phyloP scores from a whole-genome alignment of 2,113 vertebrate species.

The Ascaphus truei region DNA sequence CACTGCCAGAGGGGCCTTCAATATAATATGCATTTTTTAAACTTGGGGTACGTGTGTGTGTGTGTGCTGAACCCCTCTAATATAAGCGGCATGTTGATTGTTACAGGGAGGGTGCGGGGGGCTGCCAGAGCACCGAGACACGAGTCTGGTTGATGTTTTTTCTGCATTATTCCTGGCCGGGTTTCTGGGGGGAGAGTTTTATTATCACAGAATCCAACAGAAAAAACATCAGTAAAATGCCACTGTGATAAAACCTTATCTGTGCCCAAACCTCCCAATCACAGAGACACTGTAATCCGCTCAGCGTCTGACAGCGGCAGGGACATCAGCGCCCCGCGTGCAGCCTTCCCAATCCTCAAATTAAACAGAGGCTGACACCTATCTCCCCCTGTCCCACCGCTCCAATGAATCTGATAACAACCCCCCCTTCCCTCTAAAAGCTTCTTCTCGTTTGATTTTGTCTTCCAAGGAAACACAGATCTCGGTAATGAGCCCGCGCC shows the following conservation, averaged over 20 bases:
- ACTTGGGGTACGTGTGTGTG: no score
- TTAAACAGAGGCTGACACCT: no score
- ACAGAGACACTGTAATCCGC: constrained; percentile 30
- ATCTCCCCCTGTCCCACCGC: constrained; percentile 5
- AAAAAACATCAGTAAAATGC: constrained; percentile 35
- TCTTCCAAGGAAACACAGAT: constrained; percentile 19
- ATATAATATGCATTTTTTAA: no score
- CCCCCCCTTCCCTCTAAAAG: not conserved
- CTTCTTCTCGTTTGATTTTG: constrained; percentile 29
- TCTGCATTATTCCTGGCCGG: constrained; percentile 12
- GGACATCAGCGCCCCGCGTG: constrained; percentile 4
- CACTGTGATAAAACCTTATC: constrained; percentile 35
- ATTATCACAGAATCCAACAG: constrained; percentile 19
- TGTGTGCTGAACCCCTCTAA: no score
- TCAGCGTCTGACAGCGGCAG: constrained; percentile 24
- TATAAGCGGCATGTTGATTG: no score
- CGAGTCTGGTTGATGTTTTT: constrained; percentile 2
- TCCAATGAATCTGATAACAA: constrained; percentile 16
- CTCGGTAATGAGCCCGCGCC: constrained; percentile 26
- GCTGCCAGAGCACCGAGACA: not conserved
- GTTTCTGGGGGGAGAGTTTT: not conserved
- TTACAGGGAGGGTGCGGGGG: not conserved
- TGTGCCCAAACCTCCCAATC: constrained; percentile 18
- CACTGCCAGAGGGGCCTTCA: no score
- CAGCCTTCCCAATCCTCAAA: constrained; percentile 5